phyloP scores from a whole-genome alignment of 2,797 vertebrate genomes.

The Tadarida brasiliensis region DNA sequence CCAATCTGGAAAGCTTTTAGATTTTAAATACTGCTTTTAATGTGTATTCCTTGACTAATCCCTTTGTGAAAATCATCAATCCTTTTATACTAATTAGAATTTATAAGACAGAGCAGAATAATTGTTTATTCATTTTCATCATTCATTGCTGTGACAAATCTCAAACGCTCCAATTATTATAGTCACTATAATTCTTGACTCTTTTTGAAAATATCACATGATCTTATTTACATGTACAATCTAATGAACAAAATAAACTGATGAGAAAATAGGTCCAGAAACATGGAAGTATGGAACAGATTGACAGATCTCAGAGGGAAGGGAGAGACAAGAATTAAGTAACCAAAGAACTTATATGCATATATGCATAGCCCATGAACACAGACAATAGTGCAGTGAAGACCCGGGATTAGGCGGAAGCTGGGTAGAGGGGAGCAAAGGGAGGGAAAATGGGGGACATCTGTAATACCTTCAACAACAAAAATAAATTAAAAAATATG shows the following conservation, averaged over 20 bases:
- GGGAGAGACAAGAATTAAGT: too few relatives aligned
- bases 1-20: neutral
- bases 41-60: neutral
- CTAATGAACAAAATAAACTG: neutral
- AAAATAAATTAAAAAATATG: neutral
- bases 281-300: neutral
- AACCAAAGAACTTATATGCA: neutral
- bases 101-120: neutral
- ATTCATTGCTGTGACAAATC: neutral
- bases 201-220: neutral
- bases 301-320: neutral
- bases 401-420: neutral
- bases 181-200: neutral
- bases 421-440: neutral
- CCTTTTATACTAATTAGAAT: neutral
- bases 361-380: neutral
- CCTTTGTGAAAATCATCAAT: neutral
- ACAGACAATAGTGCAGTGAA: neutral
- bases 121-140: slow-evolving; percentile 21
- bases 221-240: neutral
- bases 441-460: neutral
- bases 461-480: neutral
- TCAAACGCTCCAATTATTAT: slow-evolving; percentile 35
- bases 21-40: slow-evolving; percentile 21
- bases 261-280: neutral